Base-by-base conservation (phyloP, 1,140 invertebrate species). In the Bactericera cockerelli region DNA sequence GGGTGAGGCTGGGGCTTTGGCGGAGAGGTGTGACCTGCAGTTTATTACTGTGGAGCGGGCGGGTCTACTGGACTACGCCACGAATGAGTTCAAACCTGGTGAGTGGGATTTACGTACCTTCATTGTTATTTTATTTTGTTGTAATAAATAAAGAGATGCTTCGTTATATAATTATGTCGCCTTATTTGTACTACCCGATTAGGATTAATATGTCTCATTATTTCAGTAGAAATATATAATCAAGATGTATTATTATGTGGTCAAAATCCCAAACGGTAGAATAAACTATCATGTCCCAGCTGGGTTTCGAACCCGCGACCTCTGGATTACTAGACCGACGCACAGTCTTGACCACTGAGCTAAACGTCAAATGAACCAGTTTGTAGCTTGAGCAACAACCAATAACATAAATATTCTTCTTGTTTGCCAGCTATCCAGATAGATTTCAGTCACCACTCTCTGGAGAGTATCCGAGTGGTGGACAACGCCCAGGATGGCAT, bases 31-130 rank as follows among this genome's bases (percentile, higher is more conserved):
- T 36, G 86, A 89, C 65, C 71, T 97, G n/a, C 88, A 93, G 67
- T 90, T 83, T 66, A 79, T 93, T 3, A 86, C 84, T 4, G 83
- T 97, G 57, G 89, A 95, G 72, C 86, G 85, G 71, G 91, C 94
- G 3, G 96, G 96, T 0, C 75, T 98, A 0, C 76, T 97, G 16
- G 96, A 99, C 75, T 96, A 94, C 69, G 81, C 87, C 0, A 93
- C 87, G 0, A 87, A 89, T 70, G 70, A 78, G 2, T 97, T 98
- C 64, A 92, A 89, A 69, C 88, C 89, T 53, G 78, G 78, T 78
- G 61, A 65, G 49, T 58, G n/a, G n/a, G n/a, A n/a, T n/a, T n/a
- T n/a, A n/a, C n/a, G n/a, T n/a, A n/a, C 58, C 22, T 26, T n/a
- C n/a, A n/a, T n/a, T n/a, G n/a, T n/a, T n/a, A n/a, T 31, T 58